Evolutionary conservation across 2,888 invertebrate species (phyloP).

Genomic region (Cryptophagus acutangulus): DNA sequence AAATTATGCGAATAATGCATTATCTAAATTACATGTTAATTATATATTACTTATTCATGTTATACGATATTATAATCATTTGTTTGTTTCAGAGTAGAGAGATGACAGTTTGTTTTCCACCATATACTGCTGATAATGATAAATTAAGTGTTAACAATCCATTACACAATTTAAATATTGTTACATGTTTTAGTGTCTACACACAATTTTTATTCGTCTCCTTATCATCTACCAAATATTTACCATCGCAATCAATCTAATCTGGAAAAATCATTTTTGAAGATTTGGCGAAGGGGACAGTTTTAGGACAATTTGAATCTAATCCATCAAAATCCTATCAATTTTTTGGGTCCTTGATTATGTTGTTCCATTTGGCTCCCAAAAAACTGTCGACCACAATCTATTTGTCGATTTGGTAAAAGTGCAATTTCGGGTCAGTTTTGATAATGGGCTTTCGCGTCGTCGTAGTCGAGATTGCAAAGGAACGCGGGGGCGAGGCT

Average conservation of each 20-base stretch:
- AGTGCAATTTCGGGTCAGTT: conserved; percentile 19
- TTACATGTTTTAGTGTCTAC: too few species aligned
- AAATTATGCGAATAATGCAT: conserved; percentile 9
- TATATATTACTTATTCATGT: conserved; percentile 8
- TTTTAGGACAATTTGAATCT: too few species aligned
- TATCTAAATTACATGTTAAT: conserved; percentile 9
- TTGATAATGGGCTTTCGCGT: conserved; percentile 20
- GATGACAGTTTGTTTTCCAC: conserved; percentile 21
- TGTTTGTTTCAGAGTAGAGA: conserved; percentile 14
- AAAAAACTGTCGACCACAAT: too few species aligned
- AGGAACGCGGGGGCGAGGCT: conserved; percentile 27
- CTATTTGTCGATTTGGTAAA: too few species aligned
- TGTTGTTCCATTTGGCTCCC: too few species aligned
- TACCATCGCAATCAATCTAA: too few species aligned
- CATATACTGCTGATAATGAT: conserved; percentile 18
- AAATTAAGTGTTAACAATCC: conserved; percentile 23
- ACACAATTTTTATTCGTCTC: too few species aligned
- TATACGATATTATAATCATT: conserved; percentile 16
- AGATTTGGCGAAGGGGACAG: background rate
- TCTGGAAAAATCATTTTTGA: background rate
- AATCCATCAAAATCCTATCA: too few species aligned
- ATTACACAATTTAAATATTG: conserved; percentile 25
- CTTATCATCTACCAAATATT: too few species aligned
- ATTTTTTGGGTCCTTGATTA: too few species aligned
- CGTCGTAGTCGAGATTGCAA: conserved; percentile 23